Evolutionary conservation across 2,888 invertebrate species (phyloP).

Genomic region (Tipula helvola): DNA sequence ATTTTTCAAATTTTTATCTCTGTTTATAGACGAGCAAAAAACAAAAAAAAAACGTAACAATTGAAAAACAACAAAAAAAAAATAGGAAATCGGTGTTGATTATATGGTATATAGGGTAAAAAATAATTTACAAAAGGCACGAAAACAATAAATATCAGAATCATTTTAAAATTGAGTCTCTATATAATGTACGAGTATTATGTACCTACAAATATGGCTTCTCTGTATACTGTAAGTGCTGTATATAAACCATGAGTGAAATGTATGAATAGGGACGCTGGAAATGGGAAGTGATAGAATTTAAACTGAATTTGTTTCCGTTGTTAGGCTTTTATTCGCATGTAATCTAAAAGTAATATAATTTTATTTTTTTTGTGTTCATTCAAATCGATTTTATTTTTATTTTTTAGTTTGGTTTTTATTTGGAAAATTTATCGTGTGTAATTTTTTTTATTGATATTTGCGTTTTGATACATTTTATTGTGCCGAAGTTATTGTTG

Average conservation of each 20-base stretch:
- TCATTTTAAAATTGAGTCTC: not conserved
- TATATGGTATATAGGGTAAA: not conserved
- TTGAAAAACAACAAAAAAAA: not conserved
- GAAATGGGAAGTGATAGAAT: not conserved
- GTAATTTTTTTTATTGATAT: not conserved
- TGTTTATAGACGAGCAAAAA: not conserved
- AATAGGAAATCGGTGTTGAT: not conserved
- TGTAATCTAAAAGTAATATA: conserved; percentile 4
- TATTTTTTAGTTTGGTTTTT: too few relatives aligned
- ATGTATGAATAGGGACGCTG: not conserved
- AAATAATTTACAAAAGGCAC: not conserved
- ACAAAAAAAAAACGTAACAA: not conserved
- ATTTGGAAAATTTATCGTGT: not conserved
- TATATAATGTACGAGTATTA: not conserved
- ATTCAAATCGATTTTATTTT: not conserved
- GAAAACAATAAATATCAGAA: not conserved
- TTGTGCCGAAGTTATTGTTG: not conserved
- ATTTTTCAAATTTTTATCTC: not conserved
- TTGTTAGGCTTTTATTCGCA: not conserved
- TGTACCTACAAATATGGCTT: not conserved
- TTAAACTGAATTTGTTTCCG: not conserved
- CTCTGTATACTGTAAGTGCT: not conserved
- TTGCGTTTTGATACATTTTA: not conserved
- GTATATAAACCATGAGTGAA: not conserved
- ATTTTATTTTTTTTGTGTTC: not conserved